Evolutionary conservation across 2,888 invertebrate genomes (phyloP).

Genomic region (Rhamphomyia laevipes): DNA sequence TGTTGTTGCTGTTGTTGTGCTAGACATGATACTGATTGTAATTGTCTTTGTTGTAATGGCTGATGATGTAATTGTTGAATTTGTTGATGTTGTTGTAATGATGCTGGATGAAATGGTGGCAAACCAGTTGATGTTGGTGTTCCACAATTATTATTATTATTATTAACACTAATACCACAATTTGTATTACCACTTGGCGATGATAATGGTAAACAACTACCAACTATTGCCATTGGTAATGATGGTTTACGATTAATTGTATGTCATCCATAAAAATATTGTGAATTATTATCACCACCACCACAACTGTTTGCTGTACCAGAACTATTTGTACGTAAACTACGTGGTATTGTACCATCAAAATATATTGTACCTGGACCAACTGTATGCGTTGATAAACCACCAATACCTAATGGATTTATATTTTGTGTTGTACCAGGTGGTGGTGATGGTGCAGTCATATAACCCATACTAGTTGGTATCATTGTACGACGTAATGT

Average conservation of each 20-base stretch:
- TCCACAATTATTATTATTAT: slow-evolving; percentile 20
- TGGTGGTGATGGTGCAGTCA: slow-evolving; percentile 20
- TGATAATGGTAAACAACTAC: slow-evolving; percentile 14
- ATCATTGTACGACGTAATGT: slow-evolving; percentile 31
- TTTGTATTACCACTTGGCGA: neutral
- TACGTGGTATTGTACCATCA: slow-evolving; percentile 31
- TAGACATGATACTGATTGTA: neutral
- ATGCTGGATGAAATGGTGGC: slow-evolving; percentile 7
- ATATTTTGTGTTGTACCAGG: slow-evolving; percentile 15
- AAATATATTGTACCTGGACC: slow-evolving; percentile 24
- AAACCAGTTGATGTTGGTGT: slow-evolving; percentile 18
- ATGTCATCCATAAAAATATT: slow-evolving; percentile 37
- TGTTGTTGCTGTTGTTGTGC: slow-evolving; percentile 7
- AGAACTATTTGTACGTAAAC: slow-evolving; percentile 25
- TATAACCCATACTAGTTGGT: slow-evolving; percentile 31
- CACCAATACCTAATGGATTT: slow-evolving; percentile 19
- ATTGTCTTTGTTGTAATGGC: neutral
- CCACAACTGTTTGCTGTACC: slow-evolving; percentile 22
- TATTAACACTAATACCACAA: slow-evolving; percentile 5
- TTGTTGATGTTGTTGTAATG: slow-evolving; percentile 8
- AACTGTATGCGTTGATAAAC: slow-evolving; percentile 17
- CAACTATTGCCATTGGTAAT: slow-evolving; percentile 26
- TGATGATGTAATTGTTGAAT: neutral
- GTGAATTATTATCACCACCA: slow-evolving; percentile 14
- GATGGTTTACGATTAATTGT: slow-evolving; percentile 31